These are phyloP conservation scores for Heliocidaris tuberculata DNA, from an alignment of 35 echinoderm and acorn worm species.

Conservation along the genomic window DNA sequence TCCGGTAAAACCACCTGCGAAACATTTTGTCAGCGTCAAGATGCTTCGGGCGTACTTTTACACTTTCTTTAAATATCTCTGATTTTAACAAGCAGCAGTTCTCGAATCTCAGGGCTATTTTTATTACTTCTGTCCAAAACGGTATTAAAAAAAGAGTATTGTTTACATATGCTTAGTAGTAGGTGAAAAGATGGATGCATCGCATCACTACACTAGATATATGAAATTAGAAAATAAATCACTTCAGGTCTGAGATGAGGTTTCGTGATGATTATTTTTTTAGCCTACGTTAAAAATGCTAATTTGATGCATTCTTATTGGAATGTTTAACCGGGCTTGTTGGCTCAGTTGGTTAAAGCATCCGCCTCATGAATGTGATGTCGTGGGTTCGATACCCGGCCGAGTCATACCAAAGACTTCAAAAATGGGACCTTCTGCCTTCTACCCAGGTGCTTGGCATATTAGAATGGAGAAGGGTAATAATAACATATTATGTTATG, in stretches of 20 bases:
- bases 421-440: too few relatives aligned
- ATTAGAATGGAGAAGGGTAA: too few relatives aligned
- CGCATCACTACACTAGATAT: not conserved
- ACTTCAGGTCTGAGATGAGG: not conserved
- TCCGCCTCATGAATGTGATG: too few relatives aligned
- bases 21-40: not conserved
- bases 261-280: not conserved
- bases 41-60: not conserved
- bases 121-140: not conserved
- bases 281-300: not conserved
- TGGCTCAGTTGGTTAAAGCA: too few relatives aligned
- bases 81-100: not conserved
- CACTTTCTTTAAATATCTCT: not conserved
- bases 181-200: not conserved
- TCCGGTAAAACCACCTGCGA: not conserved
- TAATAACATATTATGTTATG: too few relatives aligned
- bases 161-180: not conserved
- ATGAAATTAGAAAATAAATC: not conserved
- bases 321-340: too few relatives aligned
- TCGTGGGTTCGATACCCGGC: too few relatives aligned
- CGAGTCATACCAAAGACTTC: too few relatives aligned
- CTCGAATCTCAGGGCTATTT: not conserved
- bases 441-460: too few relatives aligned
- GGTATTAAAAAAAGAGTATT: not conserved
- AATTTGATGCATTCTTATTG: not conserved